These are phyloP conservation scores for Andrena camellia DNA, from an alignment of 2,888 invertebrate genomes.

Conservation along the genomic window DNA sequence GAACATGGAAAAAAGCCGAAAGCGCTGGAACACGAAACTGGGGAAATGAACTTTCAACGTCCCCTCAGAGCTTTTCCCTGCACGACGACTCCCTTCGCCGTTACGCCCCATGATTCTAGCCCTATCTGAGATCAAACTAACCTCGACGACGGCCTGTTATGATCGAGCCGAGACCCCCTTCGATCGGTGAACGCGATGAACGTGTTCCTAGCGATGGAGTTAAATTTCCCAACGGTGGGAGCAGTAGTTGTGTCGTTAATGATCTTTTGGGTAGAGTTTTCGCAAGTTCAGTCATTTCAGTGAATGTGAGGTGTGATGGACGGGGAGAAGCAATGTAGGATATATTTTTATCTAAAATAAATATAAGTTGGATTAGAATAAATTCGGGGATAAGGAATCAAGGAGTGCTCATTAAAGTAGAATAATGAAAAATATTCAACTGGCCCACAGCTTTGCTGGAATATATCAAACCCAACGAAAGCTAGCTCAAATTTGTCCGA, in stretches of 20 bases:
- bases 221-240: slow-evolving; percentile 11
- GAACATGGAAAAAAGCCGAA: slow-evolving; percentile 27
- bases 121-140: slow-evolving; percentile 55
- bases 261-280: not conserved
- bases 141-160: slow-evolving; percentile 44
- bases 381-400: too few relatives aligned
- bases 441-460: too few relatives aligned
- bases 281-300: not conserved
- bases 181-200: slow-evolving; percentile 33
- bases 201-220: slow-evolving; percentile 4
- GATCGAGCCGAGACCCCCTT: slow-evolving; percentile 45
- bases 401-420: too few relatives aligned
- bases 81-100: slow-evolving; percentile 29
- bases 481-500: too few relatives aligned
- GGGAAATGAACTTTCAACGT: slow-evolving; percentile 75
- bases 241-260: not conserved
- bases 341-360: too few relatives aligned
- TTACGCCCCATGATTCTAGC: slow-evolving; percentile 57
- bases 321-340: too few relatives aligned
- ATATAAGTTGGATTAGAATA: too few relatives aligned
- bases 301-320: too few relatives aligned
- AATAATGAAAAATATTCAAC: too few relatives aligned
- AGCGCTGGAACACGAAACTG: slow-evolving; percentile 78
- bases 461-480: too few relatives aligned
- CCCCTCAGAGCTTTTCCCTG: slow-evolving; percentile 53